A percentile compares a stretch with the other conserved stretches of the same genome.
phyloP scores from a whole-genome alignment of 2,797 vertebrate species.

The Pithecia hirsuta region DNA sequence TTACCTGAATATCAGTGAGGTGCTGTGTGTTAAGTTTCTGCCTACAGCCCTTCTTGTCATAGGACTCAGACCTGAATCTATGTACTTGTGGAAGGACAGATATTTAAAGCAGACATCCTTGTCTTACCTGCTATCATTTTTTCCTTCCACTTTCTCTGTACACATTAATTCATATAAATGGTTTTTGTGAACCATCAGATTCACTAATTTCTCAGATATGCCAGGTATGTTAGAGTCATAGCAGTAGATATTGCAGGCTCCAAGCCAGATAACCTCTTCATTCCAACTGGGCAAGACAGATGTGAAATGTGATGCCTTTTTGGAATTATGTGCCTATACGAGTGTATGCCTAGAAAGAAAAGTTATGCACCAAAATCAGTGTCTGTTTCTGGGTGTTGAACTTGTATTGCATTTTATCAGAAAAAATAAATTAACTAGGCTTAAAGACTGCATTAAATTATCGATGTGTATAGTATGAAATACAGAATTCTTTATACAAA shows the following conservation, averaged over 20 bases:
- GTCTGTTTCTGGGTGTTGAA: not conserved
- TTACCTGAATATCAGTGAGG: not conserved
- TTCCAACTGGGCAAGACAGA: not conserved
- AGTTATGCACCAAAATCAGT: not conserved
- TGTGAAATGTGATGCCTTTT: not conserved
- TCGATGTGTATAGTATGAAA: not conserved
- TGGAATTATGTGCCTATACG: not conserved
- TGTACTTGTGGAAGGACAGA: not conserved
- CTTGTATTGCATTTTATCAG: not conserved
- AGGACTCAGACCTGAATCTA: not conserved
- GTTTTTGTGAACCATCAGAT: not conserved
- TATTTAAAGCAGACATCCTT: not conserved
- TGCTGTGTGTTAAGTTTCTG: not conserved
- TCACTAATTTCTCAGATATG: not conserved
- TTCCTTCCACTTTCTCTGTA: not conserved
- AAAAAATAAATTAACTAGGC: not conserved
- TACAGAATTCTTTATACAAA: constrained; percentile 33
- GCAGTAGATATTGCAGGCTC: not conserved
- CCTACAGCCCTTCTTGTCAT: not conserved
- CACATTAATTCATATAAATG: not conserved
- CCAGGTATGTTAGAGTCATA: not conserved
- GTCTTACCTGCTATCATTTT: not conserved
- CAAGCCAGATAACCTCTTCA: not conserved
- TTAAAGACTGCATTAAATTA: not conserved
- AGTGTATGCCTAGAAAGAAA: not conserved